phyloP scores from a whole-genome alignment of 2,888 invertebrate species.

The Catocala sponsa region DNA sequence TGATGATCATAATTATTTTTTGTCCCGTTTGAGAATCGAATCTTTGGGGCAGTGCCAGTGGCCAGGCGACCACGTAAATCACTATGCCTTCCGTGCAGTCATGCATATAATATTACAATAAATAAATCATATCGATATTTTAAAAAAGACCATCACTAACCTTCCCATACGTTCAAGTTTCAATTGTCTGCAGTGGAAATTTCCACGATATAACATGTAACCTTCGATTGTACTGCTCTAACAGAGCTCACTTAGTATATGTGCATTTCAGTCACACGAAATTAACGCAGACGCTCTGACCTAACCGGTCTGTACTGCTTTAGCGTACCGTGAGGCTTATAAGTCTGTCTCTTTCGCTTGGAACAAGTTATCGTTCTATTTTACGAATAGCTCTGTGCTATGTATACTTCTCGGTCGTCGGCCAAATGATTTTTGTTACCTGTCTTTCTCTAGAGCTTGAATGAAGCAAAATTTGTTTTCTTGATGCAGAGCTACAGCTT shows the following conservation, averaged over 20 bases:
- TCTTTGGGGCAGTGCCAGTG: too few relatives aligned
- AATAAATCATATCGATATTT: slow-evolving; percentile 49
- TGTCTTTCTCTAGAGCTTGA: slow-evolving; percentile 88
- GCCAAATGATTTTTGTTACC: slow-evolving; percentile 86
- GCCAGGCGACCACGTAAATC: too few relatives aligned
- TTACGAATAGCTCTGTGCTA: slow-evolving; percentile 87
- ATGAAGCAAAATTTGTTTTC: slow-evolving; percentile 84
- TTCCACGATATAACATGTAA: slow-evolving; percentile 86
- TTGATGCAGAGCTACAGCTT: slow-evolving; percentile 86
- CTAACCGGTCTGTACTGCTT: slow-evolving; percentile 74
- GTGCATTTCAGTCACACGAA: slow-evolving; percentile 68
- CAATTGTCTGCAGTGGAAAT: slow-evolving; percentile 87
- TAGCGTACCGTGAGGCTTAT: slow-evolving; percentile 57
- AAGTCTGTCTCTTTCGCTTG: slow-evolving; percentile 72
- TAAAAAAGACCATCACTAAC: slow-evolving; percentile 59
- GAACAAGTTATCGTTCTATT: slow-evolving; percentile 82
- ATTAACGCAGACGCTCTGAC: slow-evolving; percentile 85
- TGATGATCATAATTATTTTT: too few relatives aligned
- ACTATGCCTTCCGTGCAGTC: too few relatives aligned
- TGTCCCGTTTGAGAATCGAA: too few relatives aligned
- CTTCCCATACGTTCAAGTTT: slow-evolving; percentile 80
- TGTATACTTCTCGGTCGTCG: slow-evolving; percentile 88
- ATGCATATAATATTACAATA: neutral
- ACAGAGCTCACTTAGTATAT: slow-evolving; percentile 60
- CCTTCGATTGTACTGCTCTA: slow-evolving; percentile 72